Evolutionary conservation across 2,113 vertebrate genomes (phyloP).

Genomic region (Balaeniceps rex): DNA sequence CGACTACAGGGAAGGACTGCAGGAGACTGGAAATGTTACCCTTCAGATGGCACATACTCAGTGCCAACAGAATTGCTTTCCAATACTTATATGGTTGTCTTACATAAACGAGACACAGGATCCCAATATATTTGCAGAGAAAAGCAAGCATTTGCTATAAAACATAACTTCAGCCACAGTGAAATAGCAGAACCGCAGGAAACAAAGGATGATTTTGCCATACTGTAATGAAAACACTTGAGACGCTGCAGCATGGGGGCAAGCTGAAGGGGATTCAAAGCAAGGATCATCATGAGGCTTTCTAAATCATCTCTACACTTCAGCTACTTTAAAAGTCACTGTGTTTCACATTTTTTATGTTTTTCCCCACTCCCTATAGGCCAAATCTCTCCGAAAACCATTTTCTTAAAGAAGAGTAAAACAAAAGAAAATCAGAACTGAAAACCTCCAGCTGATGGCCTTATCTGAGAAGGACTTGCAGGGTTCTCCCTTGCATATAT

Average conservation of each 20-base stretch:
- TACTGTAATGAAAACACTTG: not conserved
- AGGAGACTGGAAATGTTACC: not conserved
- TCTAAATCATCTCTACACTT: not conserved
- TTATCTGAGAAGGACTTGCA: not conserved
- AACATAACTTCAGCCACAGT: not conserved
- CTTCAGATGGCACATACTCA: not conserved
- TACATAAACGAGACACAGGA: not conserved
- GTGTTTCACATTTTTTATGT: not conserved
- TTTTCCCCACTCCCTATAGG: not conserved
- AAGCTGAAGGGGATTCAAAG: not conserved
- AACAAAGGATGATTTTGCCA: not conserved
- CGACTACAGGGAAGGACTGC: fast-evolving
- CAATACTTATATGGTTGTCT: not conserved
- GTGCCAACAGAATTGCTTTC: not conserved
- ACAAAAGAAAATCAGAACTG: not conserved
- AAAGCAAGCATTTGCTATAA: not conserved
- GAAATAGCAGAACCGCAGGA: not conserved
- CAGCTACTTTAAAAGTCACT: not conserved
- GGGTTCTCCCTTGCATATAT: not conserved
- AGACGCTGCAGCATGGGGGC: not conserved
- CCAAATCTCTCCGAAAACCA: not conserved
- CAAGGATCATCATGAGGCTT: not conserved
- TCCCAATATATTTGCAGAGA: not conserved
- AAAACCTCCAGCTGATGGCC: not conserved
- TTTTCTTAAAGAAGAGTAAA: not conserved